phyloP scores from a whole-genome alignment of 2,797 vertebrate species.

The Enteromius trimaculatus region DNA sequence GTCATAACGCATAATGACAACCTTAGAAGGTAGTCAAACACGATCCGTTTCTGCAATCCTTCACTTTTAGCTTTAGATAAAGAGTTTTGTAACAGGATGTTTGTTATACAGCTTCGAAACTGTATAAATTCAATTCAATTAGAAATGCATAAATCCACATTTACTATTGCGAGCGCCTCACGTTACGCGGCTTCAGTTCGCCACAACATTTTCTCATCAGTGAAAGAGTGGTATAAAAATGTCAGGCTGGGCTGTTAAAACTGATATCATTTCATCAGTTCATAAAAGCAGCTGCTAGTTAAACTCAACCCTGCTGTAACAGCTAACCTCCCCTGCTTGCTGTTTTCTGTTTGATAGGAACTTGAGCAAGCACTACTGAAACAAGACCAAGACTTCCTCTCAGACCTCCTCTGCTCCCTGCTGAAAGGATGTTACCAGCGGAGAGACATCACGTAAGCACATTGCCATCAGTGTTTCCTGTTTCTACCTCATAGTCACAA shows the following conservation, averaged over 20 bases:
- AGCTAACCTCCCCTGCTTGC: conserved; percentile 42
- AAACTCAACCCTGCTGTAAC: conserved; percentile 15
- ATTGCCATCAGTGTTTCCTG: background rate
- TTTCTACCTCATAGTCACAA: background rate
- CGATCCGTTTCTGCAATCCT: background rate
- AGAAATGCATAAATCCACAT: conserved; percentile 4
- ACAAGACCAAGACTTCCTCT: conserved; percentile 92
- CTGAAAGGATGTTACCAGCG: conserved; percentile 98
- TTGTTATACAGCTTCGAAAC: background rate
- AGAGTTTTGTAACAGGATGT: conserved; percentile 14
- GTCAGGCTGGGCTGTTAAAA: conserved; percentile 28
- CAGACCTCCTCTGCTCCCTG: conserved; percentile 91
- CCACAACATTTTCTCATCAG: background rate
- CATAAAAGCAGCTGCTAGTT: conserved; percentile 27
- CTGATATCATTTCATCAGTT: conserved; percentile 19
- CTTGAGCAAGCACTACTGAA: conserved; percentile 92
- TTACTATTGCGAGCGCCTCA: background rate
- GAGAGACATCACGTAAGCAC: conserved; percentile 94
- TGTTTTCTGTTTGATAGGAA: conserved; percentile 79
- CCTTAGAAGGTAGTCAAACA: conserved; percentile 1
- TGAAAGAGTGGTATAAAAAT: conserved; percentile 35
- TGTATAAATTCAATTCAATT: too few species aligned
- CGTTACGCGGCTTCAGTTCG: background rate
- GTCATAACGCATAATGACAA: background rate
- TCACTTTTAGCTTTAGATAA: conserved; percentile 32